Evolutionary conservation across 2,113 vertebrate species (phyloP), one percentile per base, ranked within the genome.

Genomic region (Amia ocellicauda): DNA sequence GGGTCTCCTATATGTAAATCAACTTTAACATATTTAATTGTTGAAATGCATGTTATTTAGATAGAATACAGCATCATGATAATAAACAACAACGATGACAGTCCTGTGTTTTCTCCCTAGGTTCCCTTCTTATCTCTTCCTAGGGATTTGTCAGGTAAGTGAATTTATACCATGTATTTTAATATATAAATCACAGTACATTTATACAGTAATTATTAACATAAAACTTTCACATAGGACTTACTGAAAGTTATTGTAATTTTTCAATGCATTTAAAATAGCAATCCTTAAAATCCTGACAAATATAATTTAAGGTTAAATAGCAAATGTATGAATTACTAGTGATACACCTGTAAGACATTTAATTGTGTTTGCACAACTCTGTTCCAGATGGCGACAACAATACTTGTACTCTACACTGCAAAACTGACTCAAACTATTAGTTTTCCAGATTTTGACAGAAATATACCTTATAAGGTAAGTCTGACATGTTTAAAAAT

Each of bases 61-160:
- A n/a, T n/a, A n/a, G n/a, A n/a, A n/a, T n/a, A n/a, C n/a, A n/a
- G n/a, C n/a, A n/a, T n/a, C n/a, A n/a, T n/a, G n/a, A n/a, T n/a
- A n/a, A n/a, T n/a, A n/a, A n/a, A n/a, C n/a, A n/a, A n/a, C n/a
- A n/a, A n/a, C n/a, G n/a, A n/a, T n/a, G n/a, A n/a, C n/a, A n/a
- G n/a, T n/a, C n/a, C n/a, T 24, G 3, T 36, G 36, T 17, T 58
- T 20, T 66, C 20, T n/a, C 16, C 31, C 1, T 58, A 90, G 86
- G 53, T 90, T 90, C 67, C 86, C 88, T 0, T 90, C 88, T 1
- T 87, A 83, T 64, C 55, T 75, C 68, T 86, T 74, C 58, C 69
- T 90, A 13, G 86, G 80, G 41, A 75, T 90, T 41, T 86, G 88
- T 23, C 88, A 90, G 81, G 88, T 90, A 23, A 74, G 76, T 51